These are phyloP conservation scores for Trematomus loennbergii DNA, from an alignment of 2,113 vertebrate genomes.

Conservation along the genomic window DNA sequence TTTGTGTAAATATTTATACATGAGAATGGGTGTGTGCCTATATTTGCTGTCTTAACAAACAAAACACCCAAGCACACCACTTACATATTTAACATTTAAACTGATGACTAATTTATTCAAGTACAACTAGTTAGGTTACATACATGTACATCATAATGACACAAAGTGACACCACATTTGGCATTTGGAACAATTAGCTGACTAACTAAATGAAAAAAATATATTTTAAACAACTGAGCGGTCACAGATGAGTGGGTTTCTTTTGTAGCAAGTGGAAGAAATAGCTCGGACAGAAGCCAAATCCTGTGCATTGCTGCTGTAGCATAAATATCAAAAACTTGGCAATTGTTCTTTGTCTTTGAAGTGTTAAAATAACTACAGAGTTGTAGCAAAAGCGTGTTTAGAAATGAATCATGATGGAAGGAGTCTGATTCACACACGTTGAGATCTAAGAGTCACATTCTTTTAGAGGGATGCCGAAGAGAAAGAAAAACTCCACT, in stretches of 20 bases:
- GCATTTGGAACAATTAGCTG: not conserved
- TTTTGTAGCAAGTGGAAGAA: conserved; percentile 35
- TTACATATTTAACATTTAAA: conserved; percentile 4
- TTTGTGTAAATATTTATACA: conserved; percentile 4
- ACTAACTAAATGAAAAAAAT: conserved; percentile 35
- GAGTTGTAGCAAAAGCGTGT: conserved; percentile 18
- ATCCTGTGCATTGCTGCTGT: conserved; percentile 68
- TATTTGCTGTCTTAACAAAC: conserved; percentile 36
- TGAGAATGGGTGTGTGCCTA: conserved; percentile 35
- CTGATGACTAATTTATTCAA: not conserved
- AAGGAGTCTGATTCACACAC: conserved; percentile 1
- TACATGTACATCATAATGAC: not conserved
- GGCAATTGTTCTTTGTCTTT: conserved; percentile 29
- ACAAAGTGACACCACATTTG: not conserved
- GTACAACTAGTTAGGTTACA: not conserved
- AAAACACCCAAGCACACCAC: conserved; percentile 18
- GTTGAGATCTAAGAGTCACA: conserved; percentile 9
- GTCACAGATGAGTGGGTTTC: conserved; percentile 53
- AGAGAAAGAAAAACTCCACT: conserved; percentile 24
- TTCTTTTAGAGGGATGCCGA: conserved; percentile 34
- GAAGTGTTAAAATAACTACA: conserved; percentile 20
- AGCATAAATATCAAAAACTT: conserved; percentile 71
- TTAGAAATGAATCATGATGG: not conserved
- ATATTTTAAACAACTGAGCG: conserved; percentile 46
- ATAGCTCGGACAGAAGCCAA: conserved; percentile 64